Conservation (phyloP, 2,113 vertebrate genomes). For the Halichoerus grypus region DNA sequence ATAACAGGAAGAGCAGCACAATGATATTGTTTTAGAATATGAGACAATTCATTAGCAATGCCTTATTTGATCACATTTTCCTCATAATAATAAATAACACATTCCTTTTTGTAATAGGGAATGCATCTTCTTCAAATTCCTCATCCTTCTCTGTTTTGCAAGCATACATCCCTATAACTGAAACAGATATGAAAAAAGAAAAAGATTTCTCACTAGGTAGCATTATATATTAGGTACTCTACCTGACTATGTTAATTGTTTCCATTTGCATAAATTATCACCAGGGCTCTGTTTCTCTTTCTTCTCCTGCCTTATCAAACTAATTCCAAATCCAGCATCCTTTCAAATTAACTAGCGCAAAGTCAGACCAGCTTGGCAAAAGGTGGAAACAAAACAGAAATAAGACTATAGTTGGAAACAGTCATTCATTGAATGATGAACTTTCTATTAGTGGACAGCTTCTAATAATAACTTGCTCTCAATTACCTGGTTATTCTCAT, state of each 20-base stretch:
- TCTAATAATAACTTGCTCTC: constrained; percentile 33
- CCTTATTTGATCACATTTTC: neutral
- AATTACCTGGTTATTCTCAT: constrained; percentile 2
- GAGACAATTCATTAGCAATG: neutral
- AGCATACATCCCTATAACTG: neutral
- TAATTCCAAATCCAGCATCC: neutral
- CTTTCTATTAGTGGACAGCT: neutral
- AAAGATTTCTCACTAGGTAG: neutral
- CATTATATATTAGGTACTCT: neutral
- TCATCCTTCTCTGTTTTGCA: neutral
- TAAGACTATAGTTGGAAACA: neutral
- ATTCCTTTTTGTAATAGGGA: neutral
- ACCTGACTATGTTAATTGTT: neutral
- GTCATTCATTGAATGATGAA: constrained; percentile 32
- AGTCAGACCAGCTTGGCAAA: neutral
- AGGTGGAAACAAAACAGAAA: neutral
- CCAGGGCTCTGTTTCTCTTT: neutral
- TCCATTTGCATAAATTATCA: neutral
- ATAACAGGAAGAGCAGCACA: neutral
- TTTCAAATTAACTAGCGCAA: neutral
- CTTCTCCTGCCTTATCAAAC: neutral
- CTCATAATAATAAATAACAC: neutral
- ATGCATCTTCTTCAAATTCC: neutral
- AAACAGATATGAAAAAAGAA: neutral
- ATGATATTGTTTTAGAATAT: neutral